Evolutionary conservation across 1,140 invertebrate species (phyloP).

Genomic region (Mesaphorura yosii): DNA sequence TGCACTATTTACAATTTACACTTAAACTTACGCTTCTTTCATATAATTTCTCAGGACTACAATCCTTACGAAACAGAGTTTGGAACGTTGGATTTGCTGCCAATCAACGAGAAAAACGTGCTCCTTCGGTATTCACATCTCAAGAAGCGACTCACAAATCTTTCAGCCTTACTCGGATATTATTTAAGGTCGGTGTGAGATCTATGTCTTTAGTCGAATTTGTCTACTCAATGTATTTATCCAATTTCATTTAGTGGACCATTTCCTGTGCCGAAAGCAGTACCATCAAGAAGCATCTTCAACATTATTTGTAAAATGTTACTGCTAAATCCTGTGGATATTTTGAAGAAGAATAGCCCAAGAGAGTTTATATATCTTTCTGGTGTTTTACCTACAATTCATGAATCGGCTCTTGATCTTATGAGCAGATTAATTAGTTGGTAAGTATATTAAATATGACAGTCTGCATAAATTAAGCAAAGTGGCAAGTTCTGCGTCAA

Average conservation of each 20-base stretch:
- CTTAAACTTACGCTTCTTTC: not conserved
- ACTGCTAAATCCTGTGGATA: slow-evolving; percentile 14
- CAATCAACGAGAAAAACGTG: not conserved
- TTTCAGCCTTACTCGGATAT: not conserved
- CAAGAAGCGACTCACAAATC: slow-evolving; percentile 15
- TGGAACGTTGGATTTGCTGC: not conserved
- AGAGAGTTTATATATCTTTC: slow-evolving; percentile 21
- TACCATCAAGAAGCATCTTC: slow-evolving; percentile 18
- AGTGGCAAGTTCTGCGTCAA: not conserved
- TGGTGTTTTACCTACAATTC: slow-evolving; percentile 15
- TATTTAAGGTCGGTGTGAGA: slow-evolving; percentile 17
- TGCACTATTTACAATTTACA: not conserved
- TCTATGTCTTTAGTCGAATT: not conserved
- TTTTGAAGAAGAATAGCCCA: slow-evolving; percentile 7
- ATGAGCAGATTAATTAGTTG: slow-evolving; percentile 14
- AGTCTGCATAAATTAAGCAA: slow-evolving; percentile 1
- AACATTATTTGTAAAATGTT: slow-evolving; percentile 12
- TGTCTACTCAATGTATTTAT: not conserved
- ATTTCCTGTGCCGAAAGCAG: slow-evolving; percentile 22
- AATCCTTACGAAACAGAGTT: not conserved
- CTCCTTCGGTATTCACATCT: not conserved
- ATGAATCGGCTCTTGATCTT: slow-evolving; percentile 7
- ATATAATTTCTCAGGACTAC: not conserved
- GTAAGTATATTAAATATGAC: slow-evolving; percentile 13
- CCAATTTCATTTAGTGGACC: slow-evolving; percentile 13